These are phyloP conservation scores for Rhadinocentrus ornatus DNA, from an alignment of 2,797 vertebrate species.

Conservation along the genomic window DNA sequence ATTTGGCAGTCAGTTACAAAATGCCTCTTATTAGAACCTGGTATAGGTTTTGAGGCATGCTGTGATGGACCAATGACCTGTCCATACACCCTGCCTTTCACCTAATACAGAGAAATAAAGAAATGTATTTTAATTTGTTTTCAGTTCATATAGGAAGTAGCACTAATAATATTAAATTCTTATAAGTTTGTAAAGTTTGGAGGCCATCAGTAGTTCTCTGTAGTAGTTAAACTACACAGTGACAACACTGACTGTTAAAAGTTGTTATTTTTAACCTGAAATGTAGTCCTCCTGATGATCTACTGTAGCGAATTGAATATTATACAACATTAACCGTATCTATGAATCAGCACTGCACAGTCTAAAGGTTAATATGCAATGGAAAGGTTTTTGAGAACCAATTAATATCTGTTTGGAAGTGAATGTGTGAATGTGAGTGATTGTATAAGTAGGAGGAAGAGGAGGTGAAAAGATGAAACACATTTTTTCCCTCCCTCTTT, in stretches of 20 bases:
- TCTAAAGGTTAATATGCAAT: slow-evolving; percentile 8
- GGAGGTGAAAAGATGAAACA: slow-evolving; percentile 45
- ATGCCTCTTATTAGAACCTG: no score
- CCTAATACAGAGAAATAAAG: background rate
- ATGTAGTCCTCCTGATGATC: background rate
- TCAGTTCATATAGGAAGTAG: no score
- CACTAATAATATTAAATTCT: background rate
- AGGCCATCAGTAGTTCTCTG: background rate
- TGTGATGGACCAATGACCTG: no score
- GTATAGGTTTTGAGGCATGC: no score
- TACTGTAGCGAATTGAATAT: background rate
- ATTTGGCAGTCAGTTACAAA: no score
- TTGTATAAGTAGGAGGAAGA: slow-evolving; percentile 19
- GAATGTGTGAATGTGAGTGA: slow-evolving; percentile 17
- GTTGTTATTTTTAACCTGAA: background rate
- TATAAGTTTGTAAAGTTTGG: background rate
- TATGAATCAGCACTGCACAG: background rate
- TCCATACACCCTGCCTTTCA: no score
- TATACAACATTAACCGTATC: background rate
- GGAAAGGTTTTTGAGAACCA: background rate
- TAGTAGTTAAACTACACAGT: background rate
- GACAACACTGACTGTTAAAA: background rate
- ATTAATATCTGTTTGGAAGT: slow-evolving; percentile 2
- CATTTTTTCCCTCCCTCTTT: background rate
- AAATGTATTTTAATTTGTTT: background rate